These are phyloP conservation scores for Mylabris sibirica DNA, from an alignment of 2,888 invertebrate genomes.

Conservation along the genomic window DNA sequence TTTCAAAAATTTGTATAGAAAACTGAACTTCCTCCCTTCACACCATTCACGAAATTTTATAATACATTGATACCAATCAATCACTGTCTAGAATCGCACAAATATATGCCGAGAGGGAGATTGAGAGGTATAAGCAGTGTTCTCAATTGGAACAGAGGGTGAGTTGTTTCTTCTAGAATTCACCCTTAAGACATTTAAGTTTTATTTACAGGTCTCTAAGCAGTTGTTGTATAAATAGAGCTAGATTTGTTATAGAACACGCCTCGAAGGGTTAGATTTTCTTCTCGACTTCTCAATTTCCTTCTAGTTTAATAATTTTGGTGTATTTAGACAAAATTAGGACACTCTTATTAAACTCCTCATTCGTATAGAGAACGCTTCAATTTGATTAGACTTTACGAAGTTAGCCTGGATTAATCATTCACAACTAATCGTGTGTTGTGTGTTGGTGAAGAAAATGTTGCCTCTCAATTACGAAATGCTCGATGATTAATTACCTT, in stretches of 20 bases:
- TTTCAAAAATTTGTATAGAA: conserved; percentile 20
- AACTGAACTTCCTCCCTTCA: conserved; percentile 8
- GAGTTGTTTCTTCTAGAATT: too few relatives aligned
- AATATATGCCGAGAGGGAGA: background rate
- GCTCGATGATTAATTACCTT: background rate
- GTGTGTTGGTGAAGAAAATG: background rate
- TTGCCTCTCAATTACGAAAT: background rate
- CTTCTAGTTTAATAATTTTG: background rate
- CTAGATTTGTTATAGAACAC: too few relatives aligned
- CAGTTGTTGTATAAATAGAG: too few relatives aligned
- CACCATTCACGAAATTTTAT: conserved; percentile 13
- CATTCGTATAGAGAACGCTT: background rate
- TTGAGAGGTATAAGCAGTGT: background rate
- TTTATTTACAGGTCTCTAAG: too few relatives aligned
- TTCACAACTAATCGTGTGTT: background rate
- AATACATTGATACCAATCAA: conserved; percentile 28
- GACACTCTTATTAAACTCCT: too few relatives aligned
- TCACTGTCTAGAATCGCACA: conserved; percentile 15
- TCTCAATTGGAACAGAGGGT: background rate
- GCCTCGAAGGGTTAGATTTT: too few relatives aligned
- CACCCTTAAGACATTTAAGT: too few relatives aligned
- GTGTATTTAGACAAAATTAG: background rate
- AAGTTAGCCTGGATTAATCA: background rate
- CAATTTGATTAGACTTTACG: background rate
- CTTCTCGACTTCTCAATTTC: too few relatives aligned